phyloP scores from a whole-genome alignment of 2,888 invertebrate species.

The Hydraecia micacea region DNA sequence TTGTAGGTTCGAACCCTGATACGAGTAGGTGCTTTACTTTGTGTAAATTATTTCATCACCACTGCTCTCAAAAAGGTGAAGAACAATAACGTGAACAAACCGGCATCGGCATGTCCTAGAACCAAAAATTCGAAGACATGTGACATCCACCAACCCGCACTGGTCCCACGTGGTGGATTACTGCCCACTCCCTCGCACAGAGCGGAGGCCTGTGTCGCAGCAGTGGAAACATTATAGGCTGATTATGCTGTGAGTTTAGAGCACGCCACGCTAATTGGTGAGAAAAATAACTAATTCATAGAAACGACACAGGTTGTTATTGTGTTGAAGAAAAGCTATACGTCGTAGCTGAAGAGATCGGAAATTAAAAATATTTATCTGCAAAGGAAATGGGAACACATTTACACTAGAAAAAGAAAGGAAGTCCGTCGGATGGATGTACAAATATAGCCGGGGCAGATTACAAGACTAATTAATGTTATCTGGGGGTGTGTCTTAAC shows the following conservation, averaged over 20 bases:
- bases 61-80: background rate
- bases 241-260: conserved; percentile 20
- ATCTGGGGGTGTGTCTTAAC: conserved; percentile 17
- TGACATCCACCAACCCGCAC: background rate
- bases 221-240: background rate
- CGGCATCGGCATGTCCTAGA: background rate
- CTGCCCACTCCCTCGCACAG: background rate
- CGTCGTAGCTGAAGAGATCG: conserved; percentile 3
- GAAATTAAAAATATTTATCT: conserved; percentile 11
- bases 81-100: background rate
- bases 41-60: background rate
- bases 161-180: background rate
- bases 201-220: background rate
- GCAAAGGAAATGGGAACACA: conserved; percentile 6
- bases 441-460: conserved; percentile 12
- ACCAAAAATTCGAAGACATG: background rate
- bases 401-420: background rate
- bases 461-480: conserved; percentile 31
- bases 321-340: conserved; percentile 10
- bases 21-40: background rate
- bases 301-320: conserved; percentile 8
- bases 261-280: conserved; percentile 14
- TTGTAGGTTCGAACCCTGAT: background rate
- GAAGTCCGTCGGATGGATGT: background rate
- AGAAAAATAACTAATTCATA: conserved; percentile 11